Evolutionary conservation across 2,888 invertebrate genomes (phyloP), one percentile per base, ranked within the genome.

Genomic region (Hydroisotoma schaefferi): DNA sequence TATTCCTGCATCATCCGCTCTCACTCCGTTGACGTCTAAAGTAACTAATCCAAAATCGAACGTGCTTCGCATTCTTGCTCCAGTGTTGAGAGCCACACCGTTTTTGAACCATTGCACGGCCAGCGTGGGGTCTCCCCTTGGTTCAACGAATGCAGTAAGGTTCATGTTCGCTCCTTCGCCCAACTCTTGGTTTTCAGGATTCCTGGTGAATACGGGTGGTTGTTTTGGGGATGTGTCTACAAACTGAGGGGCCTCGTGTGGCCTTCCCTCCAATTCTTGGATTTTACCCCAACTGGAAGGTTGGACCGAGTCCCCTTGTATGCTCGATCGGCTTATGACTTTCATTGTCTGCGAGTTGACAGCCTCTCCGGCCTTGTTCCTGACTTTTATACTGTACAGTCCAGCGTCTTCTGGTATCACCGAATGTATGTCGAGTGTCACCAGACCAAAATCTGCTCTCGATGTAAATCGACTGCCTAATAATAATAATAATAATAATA

Each of bases 31-130:
- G 63, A 95, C 87, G 18, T 94, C 91, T 27, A 95, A 78, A 0
- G 94, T 91, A 0, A 98, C 97, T 63, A 94, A 83, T 49, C 98
- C 98, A 78, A 99, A 98, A 77, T 99, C 98, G 75, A 97, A 93
- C 26, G 93, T 90, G 72, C 94, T 94, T 75, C 60, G 20, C 33
- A 66, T 53, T 8, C 68, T 27, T 0, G 61, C 48, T 20, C 63
- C 61, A 90, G 90, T 61, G 89, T 88, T 59, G 20, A 93, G 80
- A 0, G 89, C 83, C 47, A 88, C 79, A n/a, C 92, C 90, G 75
- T 93, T 94, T 76, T 92, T 92, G 78, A 88, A 93, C 93, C 93
- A 94, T 77, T 93, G 93, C 57, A 60, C 60, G 1, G 44, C 60
- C 2, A 60, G 22, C 3, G 52, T 52, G 4, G 37, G 38, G 18